Conservation (phyloP, 2,797 vertebrate genomes). For the Muraenolepis orangiensis region DNA sequence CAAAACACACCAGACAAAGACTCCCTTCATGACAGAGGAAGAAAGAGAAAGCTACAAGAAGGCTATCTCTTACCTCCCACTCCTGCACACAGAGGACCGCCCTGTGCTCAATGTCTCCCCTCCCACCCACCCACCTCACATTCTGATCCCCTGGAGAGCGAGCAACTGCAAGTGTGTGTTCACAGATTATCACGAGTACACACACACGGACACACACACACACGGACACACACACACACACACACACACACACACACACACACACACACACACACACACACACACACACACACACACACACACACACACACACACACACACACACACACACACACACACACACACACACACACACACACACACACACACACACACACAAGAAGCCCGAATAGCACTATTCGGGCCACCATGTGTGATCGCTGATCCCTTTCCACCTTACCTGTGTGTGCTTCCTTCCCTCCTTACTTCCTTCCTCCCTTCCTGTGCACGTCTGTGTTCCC, state of each 20-base stretch:
- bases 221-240: not conserved
- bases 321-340: not conserved
- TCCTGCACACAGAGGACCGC: not conserved
- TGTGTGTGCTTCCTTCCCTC: not conserved
- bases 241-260: not conserved
- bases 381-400: too few relatives aligned
- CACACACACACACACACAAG: not conserved
- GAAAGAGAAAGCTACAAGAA: constrained; percentile 14
- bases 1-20: not conserved
- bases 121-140: not conserved
- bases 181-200: not conserved
- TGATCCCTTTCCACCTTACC: not conserved
- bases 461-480: not conserved
- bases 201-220: constrained; percentile 4
- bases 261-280: not conserved
- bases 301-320: not conserved
- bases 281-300: constrained; percentile 1
- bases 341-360: constrained; percentile 7
- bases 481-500: not conserved
- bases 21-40: not conserved
- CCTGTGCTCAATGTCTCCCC: not conserved
- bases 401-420: too few relatives aligned
- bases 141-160: not conserved
- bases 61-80: constrained; percentile 2
- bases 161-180: not conserved